Percentiles rank a stretch among this genome's conserved stretches.
Conservation (phyloP, 2,888 invertebrate species). For the Amblyjoppa fuscipennis region DNA sequence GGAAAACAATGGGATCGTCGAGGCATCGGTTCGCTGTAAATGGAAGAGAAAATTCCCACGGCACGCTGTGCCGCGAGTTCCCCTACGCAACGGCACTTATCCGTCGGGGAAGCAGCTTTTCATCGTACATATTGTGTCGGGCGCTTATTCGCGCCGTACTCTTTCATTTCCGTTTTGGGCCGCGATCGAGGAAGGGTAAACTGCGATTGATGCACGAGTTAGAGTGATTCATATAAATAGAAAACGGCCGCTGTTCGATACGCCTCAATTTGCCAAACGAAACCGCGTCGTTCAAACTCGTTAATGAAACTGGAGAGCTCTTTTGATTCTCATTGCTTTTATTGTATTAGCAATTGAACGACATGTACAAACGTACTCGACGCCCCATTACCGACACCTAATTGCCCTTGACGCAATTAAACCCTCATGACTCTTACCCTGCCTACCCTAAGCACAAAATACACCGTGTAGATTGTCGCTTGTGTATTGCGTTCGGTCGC, state of each 20-base stretch:
- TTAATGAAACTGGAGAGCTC: constrained; percentile 18
- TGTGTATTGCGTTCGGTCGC: background rate
- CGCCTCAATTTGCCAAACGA: background rate
- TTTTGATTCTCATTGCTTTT: constrained; percentile 35
- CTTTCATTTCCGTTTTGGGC: background rate
- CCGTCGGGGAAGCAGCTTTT: constrained; percentile 17
- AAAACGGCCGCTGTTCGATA: background rate
- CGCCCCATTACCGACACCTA: constrained; percentile 40
- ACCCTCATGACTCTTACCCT: constrained; percentile 47
- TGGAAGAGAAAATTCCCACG: too few species aligned
- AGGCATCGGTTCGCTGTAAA: too few species aligned
- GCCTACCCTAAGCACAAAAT: constrained; percentile 6
- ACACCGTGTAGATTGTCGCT: background rate
- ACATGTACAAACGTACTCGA: background rate
- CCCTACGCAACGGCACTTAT: background rate
- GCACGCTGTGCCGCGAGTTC: background rate
- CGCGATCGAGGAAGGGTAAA: background rate
- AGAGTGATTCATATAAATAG: background rate
- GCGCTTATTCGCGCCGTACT: background rate
- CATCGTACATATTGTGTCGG: constrained; percentile 15
- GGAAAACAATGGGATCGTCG: too few species aligned
- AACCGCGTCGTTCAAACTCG: constrained; percentile 19
- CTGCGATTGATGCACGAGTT: constrained; percentile 7
- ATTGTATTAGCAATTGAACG: background rate
- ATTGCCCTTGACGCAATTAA: constrained; percentile 53